These are phyloP conservation scores for Sitobion miscanthi DNA, from an alignment of 1,140 invertebrate species.

Conservation along the genomic window DNA sequence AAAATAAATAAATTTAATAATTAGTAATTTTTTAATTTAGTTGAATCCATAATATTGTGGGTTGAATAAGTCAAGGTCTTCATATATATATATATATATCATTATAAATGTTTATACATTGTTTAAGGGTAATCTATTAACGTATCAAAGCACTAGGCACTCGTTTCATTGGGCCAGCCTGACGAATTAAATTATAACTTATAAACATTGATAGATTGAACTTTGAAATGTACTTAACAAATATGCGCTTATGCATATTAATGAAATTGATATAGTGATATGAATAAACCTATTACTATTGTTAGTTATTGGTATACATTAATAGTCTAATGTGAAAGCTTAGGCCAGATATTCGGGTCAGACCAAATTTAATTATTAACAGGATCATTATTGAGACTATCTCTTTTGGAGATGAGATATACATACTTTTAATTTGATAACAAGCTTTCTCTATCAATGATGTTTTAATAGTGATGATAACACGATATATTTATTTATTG, in stretches of 20 bases:
- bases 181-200: not conserved
- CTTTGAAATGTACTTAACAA: not conserved
- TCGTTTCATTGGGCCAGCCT: not conserved
- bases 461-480: not conserved
- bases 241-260: not conserved
- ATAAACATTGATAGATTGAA: not conserved
- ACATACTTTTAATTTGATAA: constrained; percentile 1
- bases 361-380: constrained; percentile 40
- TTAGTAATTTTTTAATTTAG: not conserved
- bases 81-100: not conserved
- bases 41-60: not conserved
- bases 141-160: not conserved
- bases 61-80: not conserved
- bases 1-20: not conserved
- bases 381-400: constrained; percentile 47
- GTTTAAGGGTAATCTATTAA: not conserved
- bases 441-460: constrained; percentile 21
- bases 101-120: not conserved
- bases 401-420: constrained; percentile 24
- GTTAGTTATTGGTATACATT: not conserved
- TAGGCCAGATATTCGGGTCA: constrained; percentile 48
- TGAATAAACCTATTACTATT: not conserved
- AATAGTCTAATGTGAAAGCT: constrained; percentile 50
- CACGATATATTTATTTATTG: not conserved
- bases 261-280: not conserved